Base-by-base conservation (phyloP, 2,113 vertebrate species). In the Nothobranchius furzeri region DNA sequence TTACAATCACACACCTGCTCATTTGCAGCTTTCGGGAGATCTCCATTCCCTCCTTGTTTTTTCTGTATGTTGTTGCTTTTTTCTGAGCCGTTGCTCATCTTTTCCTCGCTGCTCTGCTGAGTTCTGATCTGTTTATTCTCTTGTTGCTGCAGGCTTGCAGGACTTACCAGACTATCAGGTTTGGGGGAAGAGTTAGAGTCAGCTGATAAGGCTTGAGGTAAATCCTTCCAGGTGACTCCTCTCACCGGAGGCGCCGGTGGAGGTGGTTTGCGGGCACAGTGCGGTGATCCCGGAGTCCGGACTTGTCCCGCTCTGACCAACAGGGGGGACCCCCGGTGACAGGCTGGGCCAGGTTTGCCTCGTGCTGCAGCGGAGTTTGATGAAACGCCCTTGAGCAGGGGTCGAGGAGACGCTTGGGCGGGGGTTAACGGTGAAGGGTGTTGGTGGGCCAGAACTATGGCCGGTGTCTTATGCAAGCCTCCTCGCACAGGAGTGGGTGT, bases 231-330 rank as follows among this genome's bases (percentile, higher is more conserved):
- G 37, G 92, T 93, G 51, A 94, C 90, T 2, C 92, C 89, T 60
- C 93, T 88, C 30, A 93, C 91, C 0, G 93, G 92, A 9, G 93
- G 93, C 3, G 92, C 90, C 3, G 93, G 93, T 1, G 93, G 93
- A 35, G 92, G 91, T 4, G 92, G 92, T 65, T 93, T 94, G 40
- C 91, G 88, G 25, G 73, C 46, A 24, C 91, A 88, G 67, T 75
- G 88, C 3, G 93, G 92, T 0, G 93, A 93, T 0, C 92, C 91
- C 0, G 90, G 89, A 42, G 87, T 73, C 58, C 88, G 76, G 9
- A 62, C 68, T n/a, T 91, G 89, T 4, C 86, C 87, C 0, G 85
- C 84, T 80, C 92, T 68, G 24, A 89, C 66, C 57, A 93, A 77
- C 63, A 92, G 62, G 37, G 92, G 90, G 10, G 93, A 93, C 1